Evolutionary conservation across 2,797 vertebrate genomes (phyloP), one percentile per base, ranked within the genome.

Genomic region (Garrulus glandarius): DNA sequence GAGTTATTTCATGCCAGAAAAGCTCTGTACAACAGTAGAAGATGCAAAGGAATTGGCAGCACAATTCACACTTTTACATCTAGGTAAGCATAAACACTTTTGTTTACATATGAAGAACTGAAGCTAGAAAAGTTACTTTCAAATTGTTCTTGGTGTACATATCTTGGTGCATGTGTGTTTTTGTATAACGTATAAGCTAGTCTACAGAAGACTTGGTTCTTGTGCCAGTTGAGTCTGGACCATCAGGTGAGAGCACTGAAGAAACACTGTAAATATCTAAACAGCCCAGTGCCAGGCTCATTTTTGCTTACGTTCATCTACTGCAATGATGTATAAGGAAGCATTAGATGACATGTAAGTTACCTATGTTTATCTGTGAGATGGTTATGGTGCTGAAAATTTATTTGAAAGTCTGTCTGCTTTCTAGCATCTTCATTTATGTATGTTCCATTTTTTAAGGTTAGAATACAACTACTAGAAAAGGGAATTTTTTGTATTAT

Each of bases 11-110:
- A 98, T 99, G 98, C 98, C 99, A 19, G 98, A 99, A 96, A 98
- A 99, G 87, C 97, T 99, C 92, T 99, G 98, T 94, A 96, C 98
- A 52, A 98, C 98, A 19, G 95, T 99, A 96, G 99, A 99, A 81
- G 98, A 99, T 60, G 99, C 99, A 92, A 99, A 99, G 95, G 99
- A 99, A 86, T 95, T 99, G 91, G 99, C 99, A 68, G 99, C 99
- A 34, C 98, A 99, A 92, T 99, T 98, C 91, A 97, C 98, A 1
- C 98, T 99, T 88, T 96, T 98, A 81, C 98, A 98, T 96, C 97
- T 99, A 96, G 99, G 98, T 99, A 96, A 98, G 98, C 55, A 84
- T 82, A 91, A 89, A 84, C 0, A 1, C 37, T 69, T 96, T 84
- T 70, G 53, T 32, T 64, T 84, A 78, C 34, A 39, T 87, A 34